Percentiles rank a stretch among this genome's conserved stretches.
phyloP scores from a whole-genome alignment of 2,797 vertebrate genomes.

The Coccyzus lansbergi region DNA sequence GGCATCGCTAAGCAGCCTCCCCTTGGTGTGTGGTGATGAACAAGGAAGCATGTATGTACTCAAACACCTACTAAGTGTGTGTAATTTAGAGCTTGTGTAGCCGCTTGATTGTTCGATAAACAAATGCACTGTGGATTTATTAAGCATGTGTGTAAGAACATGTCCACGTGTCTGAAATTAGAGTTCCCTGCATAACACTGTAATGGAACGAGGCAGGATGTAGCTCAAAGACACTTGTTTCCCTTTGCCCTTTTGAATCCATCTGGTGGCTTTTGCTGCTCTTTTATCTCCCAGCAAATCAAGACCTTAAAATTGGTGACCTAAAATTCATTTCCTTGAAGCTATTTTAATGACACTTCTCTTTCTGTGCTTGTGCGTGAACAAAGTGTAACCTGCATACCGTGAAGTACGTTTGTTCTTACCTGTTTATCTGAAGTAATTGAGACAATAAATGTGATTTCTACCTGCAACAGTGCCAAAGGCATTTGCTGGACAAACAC shows the following conservation, averaged over 20 bases:
- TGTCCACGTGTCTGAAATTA: not conserved
- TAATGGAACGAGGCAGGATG: slow-evolving; percentile 19
- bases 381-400: not conserved
- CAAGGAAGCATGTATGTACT: not conserved
- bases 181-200: not conserved
- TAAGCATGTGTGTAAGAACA: not conserved
- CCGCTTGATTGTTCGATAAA: not conserved
- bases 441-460: not conserved
- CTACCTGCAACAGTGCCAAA: not conserved
- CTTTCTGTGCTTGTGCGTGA: not conserved
- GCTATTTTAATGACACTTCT: not conserved
- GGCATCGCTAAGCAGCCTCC: not conserved
- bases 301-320: slow-evolving; percentile 32
- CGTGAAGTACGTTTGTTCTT: not conserved
- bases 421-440: not conserved
- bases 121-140: not conserved
- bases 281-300: slow-evolving; percentile 51
- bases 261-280: slow-evolving; percentile 34
- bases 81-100: not conserved
- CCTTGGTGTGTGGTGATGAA: not conserved
- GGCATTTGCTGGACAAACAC: not conserved
- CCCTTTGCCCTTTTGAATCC: slow-evolving; percentile 35
- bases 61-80: not conserved
- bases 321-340: slow-evolving; percentile 38
- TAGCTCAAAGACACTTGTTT: slow-evolving; percentile 29